Percentiles rank a stretch among this genome's conserved stretches.
Evolutionary conservation across 2,797 vertebrate genomes (phyloP).

Genomic region (Anabacerthia variegaticeps): DNA sequence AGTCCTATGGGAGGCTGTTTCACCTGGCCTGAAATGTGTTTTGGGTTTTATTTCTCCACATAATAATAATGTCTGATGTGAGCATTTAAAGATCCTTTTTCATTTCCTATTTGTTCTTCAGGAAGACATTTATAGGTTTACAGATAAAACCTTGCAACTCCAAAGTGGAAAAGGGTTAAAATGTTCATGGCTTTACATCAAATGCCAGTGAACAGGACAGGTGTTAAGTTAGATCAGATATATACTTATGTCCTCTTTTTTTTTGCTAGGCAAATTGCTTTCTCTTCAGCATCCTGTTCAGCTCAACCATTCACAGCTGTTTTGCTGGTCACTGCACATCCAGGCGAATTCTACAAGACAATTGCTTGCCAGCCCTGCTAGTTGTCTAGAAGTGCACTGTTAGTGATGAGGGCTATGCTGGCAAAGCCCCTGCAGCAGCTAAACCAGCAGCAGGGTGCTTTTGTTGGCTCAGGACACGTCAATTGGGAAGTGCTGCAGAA

Average conservation of each 20-base stretch:
- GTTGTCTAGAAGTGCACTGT: accelerated
- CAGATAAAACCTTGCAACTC: neutral
- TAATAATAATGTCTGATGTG: neutral
- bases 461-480: neutral
- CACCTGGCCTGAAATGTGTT: neutral
- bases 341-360: neutral
- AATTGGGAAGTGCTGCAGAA: neutral
- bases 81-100: neutral
- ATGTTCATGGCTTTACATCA: neutral
- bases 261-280: neutral
- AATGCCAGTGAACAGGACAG: neutral
- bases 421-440: neutral
- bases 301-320: neutral
- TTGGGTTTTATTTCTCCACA: neutral
- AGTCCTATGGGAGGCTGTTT: neutral
- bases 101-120: neutral
- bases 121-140: neutral
- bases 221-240: neutral
- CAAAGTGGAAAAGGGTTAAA: neutral
- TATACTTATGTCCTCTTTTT: neutral
- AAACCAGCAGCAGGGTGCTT: neutral
- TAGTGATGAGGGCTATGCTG: neutral
- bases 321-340: neutral
- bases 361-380: neutral
- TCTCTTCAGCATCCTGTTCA: neutral